Base-by-base conservation (phyloP, 2,113 vertebrate genomes). In the Theristicus caerulescens region DNA sequence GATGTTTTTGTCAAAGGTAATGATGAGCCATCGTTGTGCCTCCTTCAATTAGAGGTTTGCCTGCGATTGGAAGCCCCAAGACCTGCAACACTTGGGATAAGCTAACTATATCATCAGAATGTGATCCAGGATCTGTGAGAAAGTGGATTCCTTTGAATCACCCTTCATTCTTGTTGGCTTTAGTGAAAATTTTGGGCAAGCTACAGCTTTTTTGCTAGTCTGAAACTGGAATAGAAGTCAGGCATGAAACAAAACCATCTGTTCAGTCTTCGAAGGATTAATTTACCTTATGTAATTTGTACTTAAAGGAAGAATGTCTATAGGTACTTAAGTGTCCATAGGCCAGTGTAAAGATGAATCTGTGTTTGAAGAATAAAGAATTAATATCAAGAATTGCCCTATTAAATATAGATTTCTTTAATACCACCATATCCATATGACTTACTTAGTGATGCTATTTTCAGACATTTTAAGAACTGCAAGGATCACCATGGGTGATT, bases 21-120 rank as follows among this genome's bases (percentile, higher is more conserved):
- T 58, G 22, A 34, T 51, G 4, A 83, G 7, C 38, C 13, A 24
- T 49, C 0, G 0, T 24, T 72, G 12, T 74, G 36, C 20, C 73
- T 83, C 17, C 29, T 51, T 55, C 69, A 71, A 1, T 64, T 40
- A 61, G 25, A 81, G 8, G 5, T 40, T 65, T 51, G 7, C 18
- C 15, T 81, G 62, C 19, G 21, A 34, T 4, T 64, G 61, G 12
- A 90, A 80, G 15, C 38, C 20, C 11, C 20, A 40, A 36, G 21
- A 78, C 9, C 11, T 47, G 32, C 4, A 46, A 7, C 8, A 14
- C 32, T 82, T 0, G 0, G 3, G 18, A n/a, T 40, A 40, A 66
- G 11, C 8, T 46, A 55, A 44, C 20, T 31, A 6, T 13, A 1
- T 38, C 6, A 40, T 66, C 47, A 90, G 16, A 70, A 73, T 46